Evolutionary conservation across 2,888 invertebrate genomes (phyloP).

Genomic region (Antheraea assamensis): DNA sequence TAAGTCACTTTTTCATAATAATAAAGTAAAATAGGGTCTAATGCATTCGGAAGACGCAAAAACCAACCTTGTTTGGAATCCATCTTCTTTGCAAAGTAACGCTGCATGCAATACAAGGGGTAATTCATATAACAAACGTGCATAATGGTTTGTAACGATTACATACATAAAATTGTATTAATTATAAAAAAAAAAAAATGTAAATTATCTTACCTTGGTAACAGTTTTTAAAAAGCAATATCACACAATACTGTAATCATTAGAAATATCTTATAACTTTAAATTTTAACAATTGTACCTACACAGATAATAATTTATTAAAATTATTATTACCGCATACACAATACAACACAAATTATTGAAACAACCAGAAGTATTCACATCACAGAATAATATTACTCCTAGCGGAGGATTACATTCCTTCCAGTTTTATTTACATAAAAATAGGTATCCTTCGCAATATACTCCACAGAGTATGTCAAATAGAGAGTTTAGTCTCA

Average conservation of each 20-base stretch:
- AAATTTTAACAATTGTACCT: too few relatives aligned
- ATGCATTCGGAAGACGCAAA: constrained; percentile 38
- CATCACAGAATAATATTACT: too few relatives aligned
- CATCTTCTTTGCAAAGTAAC: constrained; percentile 71
- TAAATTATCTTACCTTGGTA: not conserved
- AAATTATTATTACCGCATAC: too few relatives aligned
- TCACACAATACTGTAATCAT: not conserved
- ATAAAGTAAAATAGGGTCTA: not conserved
- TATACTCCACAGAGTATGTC: too few relatives aligned
- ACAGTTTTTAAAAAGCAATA: not conserved
- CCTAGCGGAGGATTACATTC: too few relatives aligned
- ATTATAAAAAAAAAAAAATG: not conserved
- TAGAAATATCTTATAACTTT: too few relatives aligned
- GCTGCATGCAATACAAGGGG: constrained; percentile 80
- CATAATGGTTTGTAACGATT: constrained; percentile 40
- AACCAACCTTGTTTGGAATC: constrained; percentile 79
- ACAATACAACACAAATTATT: too few relatives aligned
- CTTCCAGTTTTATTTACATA: too few relatives aligned
- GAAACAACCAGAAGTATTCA: too few relatives aligned
- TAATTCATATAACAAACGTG: constrained; percentile 62
- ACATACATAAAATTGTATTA: not conserved
- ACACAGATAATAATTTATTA: too few relatives aligned
- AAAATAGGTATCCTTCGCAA: too few relatives aligned
- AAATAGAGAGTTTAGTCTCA: too few relatives aligned
- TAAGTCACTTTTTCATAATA: not conserved